Evolutionary conservation across 2,888 invertebrate genomes (phyloP).

Genomic region (Vanessa cardui): DNA sequence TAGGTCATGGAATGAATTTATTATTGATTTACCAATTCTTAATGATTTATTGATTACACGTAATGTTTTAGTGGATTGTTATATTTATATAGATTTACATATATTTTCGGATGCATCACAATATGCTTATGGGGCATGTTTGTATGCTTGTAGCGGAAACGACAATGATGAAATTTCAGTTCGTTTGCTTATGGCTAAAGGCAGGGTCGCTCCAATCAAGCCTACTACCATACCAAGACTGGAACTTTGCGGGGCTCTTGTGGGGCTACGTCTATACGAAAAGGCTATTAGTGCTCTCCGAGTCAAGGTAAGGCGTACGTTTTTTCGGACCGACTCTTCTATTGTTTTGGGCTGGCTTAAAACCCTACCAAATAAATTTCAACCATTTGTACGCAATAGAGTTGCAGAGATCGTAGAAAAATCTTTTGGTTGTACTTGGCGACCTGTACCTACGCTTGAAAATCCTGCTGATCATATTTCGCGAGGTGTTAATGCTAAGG

Average conservation of each 20-base stretch:
- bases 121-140: conserved; percentile 19
- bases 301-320: background rate
- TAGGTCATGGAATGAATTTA: too few relatives aligned
- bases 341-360: conserved; percentile 42
- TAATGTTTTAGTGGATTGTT: too few relatives aligned
- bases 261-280: conserved; percentile 43
- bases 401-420: too few relatives aligned
- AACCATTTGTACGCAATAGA: too few relatives aligned
- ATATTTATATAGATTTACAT: conserved; percentile 46
- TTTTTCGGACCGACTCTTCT: conserved; percentile 45
- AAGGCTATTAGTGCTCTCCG: conserved; percentile 41
- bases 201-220: conserved; percentile 45
- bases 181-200: conserved; percentile 42
- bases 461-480: conserved; percentile 5
- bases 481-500: background rate
- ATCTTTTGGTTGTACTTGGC: too few relatives aligned
- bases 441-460: conserved; percentile 34
- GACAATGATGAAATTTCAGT: conserved; percentile 28
- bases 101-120: conserved; percentile 44
- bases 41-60: too few relatives aligned
- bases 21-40: too few relatives aligned
- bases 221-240: conserved; percentile 44
- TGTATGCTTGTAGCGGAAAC: conserved; percentile 40
- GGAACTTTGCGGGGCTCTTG: conserved; percentile 48
- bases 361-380: too few relatives aligned